phyloP scores from a whole-genome alignment of 2,113 vertebrate species.

The Clarias macrocephalus region DNA sequence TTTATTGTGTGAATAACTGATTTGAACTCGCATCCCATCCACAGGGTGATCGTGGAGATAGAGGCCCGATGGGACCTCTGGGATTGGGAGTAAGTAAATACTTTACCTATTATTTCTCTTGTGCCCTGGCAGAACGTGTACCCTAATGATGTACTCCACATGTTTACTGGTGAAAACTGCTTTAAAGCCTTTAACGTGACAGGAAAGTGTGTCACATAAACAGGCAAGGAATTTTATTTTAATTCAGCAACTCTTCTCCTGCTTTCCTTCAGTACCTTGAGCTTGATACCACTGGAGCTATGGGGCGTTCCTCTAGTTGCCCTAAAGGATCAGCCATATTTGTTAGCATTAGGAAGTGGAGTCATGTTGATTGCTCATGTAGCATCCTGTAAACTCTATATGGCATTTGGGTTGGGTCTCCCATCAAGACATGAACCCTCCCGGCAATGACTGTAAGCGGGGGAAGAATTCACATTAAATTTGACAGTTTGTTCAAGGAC shows the following conservation, averaged over 20 bases:
- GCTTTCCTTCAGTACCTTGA: neutral
- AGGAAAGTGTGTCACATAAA: neutral
- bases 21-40: constrained; percentile 27
- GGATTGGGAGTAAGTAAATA: constrained; percentile 70
- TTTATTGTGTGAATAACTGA: neutral
- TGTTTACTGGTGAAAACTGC: neutral
- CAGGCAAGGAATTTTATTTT: neutral
- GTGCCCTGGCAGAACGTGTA: neutral
- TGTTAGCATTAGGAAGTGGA: neutral
- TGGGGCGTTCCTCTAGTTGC: neutral
- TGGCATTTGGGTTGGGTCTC: neutral
- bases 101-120: neutral
- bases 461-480: neutral
- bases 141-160: neutral
- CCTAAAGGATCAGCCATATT: neutral
- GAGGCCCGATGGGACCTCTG: constrained; percentile 66
- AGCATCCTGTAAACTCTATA: neutral
- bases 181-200: neutral
- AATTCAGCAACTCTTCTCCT: neutral
- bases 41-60: constrained; percentile 73
- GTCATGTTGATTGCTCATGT: neutral
- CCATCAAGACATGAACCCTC: neutral
- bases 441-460: neutral
- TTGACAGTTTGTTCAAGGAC: neutral
- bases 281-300: neutral